Conservation (phyloP, 1,140 invertebrate genomes). For the Conus betulinus region DNA sequence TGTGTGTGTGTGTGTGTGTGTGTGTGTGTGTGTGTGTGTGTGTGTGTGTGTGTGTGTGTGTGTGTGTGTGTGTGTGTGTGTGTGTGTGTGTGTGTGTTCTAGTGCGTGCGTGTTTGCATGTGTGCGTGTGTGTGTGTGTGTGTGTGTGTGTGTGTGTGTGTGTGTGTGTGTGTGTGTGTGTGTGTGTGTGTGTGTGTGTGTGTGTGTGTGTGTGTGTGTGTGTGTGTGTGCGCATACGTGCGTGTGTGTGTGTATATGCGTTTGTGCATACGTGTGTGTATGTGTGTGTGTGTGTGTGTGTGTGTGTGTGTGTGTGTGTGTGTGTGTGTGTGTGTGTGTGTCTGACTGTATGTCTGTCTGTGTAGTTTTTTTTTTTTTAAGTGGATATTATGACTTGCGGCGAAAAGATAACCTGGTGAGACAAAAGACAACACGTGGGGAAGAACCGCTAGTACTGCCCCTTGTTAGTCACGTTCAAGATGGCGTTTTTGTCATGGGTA, state of each 20-base stretch:
- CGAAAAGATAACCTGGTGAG: neutral
- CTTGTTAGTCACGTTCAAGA: neutral
- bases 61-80: neutral
- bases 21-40: slow-evolving; percentile 16
- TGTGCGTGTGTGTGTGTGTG: neutral
- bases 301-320: neutral
- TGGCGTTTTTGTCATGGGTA: neutral
- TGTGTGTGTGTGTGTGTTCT: neutral
- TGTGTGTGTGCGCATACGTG: neutral
- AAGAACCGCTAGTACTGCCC: too few species aligned
- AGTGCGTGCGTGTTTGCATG: neutral
- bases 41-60: slow-evolving; percentile 17
- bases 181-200: neutral
- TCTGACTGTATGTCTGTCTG: too few species aligned
- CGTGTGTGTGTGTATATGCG: too few species aligned
- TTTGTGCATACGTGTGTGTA: too few species aligned
- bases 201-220: neutral
- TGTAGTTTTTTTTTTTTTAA: neutral
- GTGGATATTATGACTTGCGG: neutral
- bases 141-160: neutral
- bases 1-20: slow-evolving; percentile 15
- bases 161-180: neutral
- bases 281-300: too few species aligned
- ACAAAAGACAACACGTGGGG: neutral
- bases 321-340: neutral